A percentile compares a stretch with the other conserved stretches of the same genome.
Evolutionary conservation across 2,113 vertebrate species (phyloP).

Genomic region (Oostethus manadensis): DNA sequence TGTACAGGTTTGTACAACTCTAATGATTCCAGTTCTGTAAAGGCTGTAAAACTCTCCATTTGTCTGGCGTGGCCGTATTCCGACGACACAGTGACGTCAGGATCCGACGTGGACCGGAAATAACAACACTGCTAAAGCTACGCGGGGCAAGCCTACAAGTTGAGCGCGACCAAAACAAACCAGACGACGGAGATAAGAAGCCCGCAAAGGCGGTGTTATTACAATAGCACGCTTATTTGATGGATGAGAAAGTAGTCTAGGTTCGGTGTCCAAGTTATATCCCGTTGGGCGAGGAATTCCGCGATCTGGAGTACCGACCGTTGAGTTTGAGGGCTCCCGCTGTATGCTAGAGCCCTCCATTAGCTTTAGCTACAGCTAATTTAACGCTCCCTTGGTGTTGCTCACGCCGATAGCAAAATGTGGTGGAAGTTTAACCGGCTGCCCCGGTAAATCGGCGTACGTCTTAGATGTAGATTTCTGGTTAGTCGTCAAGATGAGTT

Average conservation of each 20-base stretch:
- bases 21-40: no score
- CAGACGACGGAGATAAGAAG: slow-evolving; percentile 19
- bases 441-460: neutral
- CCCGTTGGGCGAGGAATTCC: neutral
- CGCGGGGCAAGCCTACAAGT: slow-evolving; percentile 18
- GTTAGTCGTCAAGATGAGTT: slow-evolving; percentile 77
- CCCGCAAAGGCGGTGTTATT: slow-evolving; percentile 2
- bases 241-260: neutral
- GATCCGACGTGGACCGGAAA: slow-evolving; percentile 74
- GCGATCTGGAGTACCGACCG: slow-evolving; percentile 5
- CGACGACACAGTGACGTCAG: slow-evolving; percentile 36
- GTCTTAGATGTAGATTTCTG: slow-evolving; percentile 20
- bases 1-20: no score
- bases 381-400: neutral
- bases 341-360: neutral
- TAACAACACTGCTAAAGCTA: slow-evolving; percentile 46
- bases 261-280: neutral
- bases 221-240: neutral
- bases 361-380: slow-evolving; percentile 4
- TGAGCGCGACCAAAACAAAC: slow-evolving; percentile 66
- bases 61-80: neutral
- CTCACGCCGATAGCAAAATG: slow-evolving; percentile 3
- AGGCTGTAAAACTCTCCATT: no score
- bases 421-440: neutral
- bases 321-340: slow-evolving; percentile 14